phyloP scores from a whole-genome alignment of 2,797 vertebrate genomes.

The Otolemur crassicaudatus region DNA sequence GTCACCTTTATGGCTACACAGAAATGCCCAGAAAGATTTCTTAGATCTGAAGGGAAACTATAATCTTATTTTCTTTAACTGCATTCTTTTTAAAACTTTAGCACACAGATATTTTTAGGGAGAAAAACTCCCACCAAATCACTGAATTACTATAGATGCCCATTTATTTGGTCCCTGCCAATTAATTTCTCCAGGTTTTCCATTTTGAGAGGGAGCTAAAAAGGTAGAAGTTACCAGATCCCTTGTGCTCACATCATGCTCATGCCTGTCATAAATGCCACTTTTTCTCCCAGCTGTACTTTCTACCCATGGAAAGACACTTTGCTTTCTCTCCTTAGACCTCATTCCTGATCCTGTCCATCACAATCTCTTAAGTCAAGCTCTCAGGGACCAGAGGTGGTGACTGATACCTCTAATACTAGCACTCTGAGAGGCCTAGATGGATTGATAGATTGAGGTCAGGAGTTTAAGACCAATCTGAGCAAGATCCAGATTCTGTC shows the following conservation, averaged over 20 bases:
- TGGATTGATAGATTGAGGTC: no score
- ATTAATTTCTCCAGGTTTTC: constrained; percentile 49
- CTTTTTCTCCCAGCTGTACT: neutral
- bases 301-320: neutral
- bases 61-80: neutral
- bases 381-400: neutral
- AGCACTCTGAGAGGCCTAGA: no score
- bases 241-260: neutral
- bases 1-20: neutral
- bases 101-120: neutral
- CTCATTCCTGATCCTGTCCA: neutral
- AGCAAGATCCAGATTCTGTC: no score
- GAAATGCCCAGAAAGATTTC: constrained; percentile 22
- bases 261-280: neutral
- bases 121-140: neutral
- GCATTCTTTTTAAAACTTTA: neutral
- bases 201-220: constrained; percentile 45
- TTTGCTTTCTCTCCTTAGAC: neutral
- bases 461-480: no score
- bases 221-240: neutral
- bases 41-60: neutral
- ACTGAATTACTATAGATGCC: neutral
- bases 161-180: neutral
- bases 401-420: no score
- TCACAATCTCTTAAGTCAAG: neutral